Evolutionary conservation across 1,140 invertebrate genomes (phyloP), one percentile per base, ranked within the genome.

Genomic region (Oscheius sp.): DNA sequence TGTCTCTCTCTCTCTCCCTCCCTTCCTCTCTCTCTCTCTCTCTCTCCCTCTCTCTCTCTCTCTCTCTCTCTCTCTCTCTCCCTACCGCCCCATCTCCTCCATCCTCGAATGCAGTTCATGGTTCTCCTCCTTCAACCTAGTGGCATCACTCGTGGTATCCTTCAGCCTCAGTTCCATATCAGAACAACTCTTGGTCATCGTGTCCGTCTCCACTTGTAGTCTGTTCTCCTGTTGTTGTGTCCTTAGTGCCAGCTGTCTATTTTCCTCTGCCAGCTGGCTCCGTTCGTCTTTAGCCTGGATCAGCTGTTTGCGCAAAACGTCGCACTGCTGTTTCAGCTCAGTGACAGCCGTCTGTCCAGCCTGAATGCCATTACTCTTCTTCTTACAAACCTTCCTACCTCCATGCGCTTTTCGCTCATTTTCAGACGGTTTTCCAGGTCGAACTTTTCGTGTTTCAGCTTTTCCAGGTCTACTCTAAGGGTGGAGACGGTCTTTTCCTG

Each of bases 351-450:
- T 26, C 34, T 78, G 52, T 1, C 65, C 31, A 3, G 72, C 64
- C 72, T 76, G 23, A 23, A 59, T 15, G 29, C 23, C 23, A 23
- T 20, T 63, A n/a, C 20, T 63, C 26, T 63, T 34, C 15, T 26
- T 36, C 10, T 36, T 18, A 63, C 18, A 63, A 45, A 23, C 4
- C 42, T 4, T 28, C 72, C 49, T 23, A 74, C 72, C 38, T 74
- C 75, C 2, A 65, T 62, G 23, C 75, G 31, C 26, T 73, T 69
- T 42, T 75, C 75, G 18, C 45, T 55, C 4, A 75, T 63, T 42
- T 75, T 76, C 36, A 75, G 36, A 26, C 72, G 32, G 63, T 76
- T 76, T 28, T 76, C 72, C 28, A 75, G 45, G 46, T 75, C 74
- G 15, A 65, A 64, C 13, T 31, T 18, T n/a, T 75, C 74, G 36